A percentile compares a stretch with the other conserved stretches of the same genome.
Evolutionary conservation across 2,888 invertebrate genomes (phyloP).

Genomic region (Drosophila anomalipes): DNA sequence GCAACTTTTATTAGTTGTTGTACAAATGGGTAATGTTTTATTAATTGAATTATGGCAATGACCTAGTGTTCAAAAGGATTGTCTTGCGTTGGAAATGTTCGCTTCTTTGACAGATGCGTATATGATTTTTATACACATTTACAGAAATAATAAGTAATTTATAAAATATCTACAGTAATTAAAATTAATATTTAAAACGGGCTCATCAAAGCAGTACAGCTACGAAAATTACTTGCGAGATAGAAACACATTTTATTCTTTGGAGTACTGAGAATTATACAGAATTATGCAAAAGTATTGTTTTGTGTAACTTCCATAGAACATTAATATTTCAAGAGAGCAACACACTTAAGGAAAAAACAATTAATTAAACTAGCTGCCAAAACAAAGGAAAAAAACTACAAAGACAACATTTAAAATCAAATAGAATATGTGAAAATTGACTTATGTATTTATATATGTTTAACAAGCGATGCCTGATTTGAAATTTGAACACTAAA

Average conservation of each 20-base stretch:
- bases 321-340: neutral
- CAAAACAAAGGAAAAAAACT: conserved; percentile 11
- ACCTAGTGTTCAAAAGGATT: neutral
- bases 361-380: conserved; percentile 13
- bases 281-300: neutral
- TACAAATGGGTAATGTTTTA: conserved; percentile 59
- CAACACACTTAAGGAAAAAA: neutral
- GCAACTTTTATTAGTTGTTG: conserved; percentile 53
- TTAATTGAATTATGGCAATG: conserved; percentile 58
- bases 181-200: neutral
- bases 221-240: neutral
- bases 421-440: conserved; percentile 1
- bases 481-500: conserved; percentile 6
- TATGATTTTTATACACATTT: neutral
- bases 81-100: neutral
- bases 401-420: neutral
- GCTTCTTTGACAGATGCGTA: neutral
- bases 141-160: neutral
- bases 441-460: conserved; percentile 9
- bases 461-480: neutral
- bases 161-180: neutral
- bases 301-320: neutral
- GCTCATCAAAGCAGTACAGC: neutral
- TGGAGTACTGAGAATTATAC: neutral
- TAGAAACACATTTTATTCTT: neutral